Conservation (phyloP, 2,797 vertebrate species). For the Aplochiton taeniatus region DNA sequence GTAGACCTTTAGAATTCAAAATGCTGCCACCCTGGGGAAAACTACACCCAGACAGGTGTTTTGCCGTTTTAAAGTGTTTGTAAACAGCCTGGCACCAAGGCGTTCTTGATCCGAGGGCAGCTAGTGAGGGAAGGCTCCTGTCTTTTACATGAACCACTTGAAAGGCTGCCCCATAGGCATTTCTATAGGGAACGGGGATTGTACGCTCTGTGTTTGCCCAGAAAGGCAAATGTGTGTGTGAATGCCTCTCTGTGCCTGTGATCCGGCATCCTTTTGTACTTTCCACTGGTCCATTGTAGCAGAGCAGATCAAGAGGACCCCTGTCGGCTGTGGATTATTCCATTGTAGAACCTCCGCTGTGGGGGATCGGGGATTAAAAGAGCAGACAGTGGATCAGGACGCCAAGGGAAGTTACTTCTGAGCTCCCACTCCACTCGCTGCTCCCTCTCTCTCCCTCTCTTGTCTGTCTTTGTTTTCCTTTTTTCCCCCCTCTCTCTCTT, state of each 20-base stretch:
- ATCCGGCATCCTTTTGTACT: slow-evolving; percentile 69
- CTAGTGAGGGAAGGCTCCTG: slow-evolving; percentile 44
- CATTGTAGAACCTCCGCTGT: slow-evolving; percentile 68
- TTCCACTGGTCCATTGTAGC: slow-evolving; percentile 70
- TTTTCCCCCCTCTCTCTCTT: background rate
- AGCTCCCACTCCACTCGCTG: slow-evolving; percentile 21
- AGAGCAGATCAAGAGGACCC: slow-evolving; percentile 71
- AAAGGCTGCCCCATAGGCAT: slow-evolving; percentile 47
- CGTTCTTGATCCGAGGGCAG: slow-evolving; percentile 44
- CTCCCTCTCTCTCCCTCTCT: background rate
- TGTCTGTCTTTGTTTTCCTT: background rate
- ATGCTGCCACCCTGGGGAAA: too few relatives aligned
- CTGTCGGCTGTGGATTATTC: slow-evolving; percentile 73
- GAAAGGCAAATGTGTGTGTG: slow-evolving; percentile 66
- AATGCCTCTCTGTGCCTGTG: slow-evolving; percentile 69
- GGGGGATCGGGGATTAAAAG: slow-evolving; percentile 73
- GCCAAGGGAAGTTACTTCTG: slow-evolving; percentile 63
- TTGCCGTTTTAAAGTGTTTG: slow-evolving; percentile 57
- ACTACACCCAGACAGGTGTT: slow-evolving; percentile 5
- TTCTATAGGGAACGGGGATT: slow-evolving; percentile 64
- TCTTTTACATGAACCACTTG: slow-evolving; percentile 52
- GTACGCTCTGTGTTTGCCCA: slow-evolving; percentile 71
- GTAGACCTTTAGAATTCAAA: too few relatives aligned
- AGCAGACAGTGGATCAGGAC: slow-evolving; percentile 66
- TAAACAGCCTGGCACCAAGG: slow-evolving; percentile 52